Base-by-base conservation (phyloP, 2,797 vertebrate genomes). In the Coregonus sp. region DNA sequence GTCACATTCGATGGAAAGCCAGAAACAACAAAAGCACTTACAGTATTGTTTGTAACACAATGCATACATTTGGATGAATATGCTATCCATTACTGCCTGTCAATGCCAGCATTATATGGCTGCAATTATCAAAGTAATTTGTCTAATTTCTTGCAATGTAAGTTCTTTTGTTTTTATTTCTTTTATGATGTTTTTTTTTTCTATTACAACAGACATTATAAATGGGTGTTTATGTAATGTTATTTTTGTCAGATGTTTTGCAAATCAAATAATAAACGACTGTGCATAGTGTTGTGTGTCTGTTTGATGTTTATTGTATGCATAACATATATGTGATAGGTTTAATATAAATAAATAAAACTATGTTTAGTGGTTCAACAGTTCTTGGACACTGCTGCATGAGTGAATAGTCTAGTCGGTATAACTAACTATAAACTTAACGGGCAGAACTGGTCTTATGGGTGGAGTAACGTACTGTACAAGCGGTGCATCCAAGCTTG, bases 261-360 rank as follows among this genome's bases (percentile, higher is more conserved):
- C 89, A 93, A 94, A 92, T 93, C 90, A 93, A 91, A 89, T 70
- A 93, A 93, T 92, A 94, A 93, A 94, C 88, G 76, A 84, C 92
- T 93, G 93, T 94, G 93, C 89, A 94, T 93, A 92, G 84, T 88
- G 88, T 69, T 18, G 4, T 51, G 63, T 52, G 59, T 84, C 76
- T 82, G 15, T 9, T 80, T 78, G 80, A 4, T 80, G 56, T 73
- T 75, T 61, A 56, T 18, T 6, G 5, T 12, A 25, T 50, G 6
- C 12, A 40, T 47, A 35, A 68, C 31, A 68, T 35, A 2, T 15
- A 68, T 31, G 40, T 40, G 7, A 9, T 40, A 40, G 40, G 7
- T 40, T 40, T 9, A 9, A 40, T 40, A 9, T 9, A 7, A 40
- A 40, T 40, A 2, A 40, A 9, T 25, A 1, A 40, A 40, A 6